Base-by-base conservation (phyloP, 2,888 invertebrate genomes). In the Ormia ochracea region DNA sequence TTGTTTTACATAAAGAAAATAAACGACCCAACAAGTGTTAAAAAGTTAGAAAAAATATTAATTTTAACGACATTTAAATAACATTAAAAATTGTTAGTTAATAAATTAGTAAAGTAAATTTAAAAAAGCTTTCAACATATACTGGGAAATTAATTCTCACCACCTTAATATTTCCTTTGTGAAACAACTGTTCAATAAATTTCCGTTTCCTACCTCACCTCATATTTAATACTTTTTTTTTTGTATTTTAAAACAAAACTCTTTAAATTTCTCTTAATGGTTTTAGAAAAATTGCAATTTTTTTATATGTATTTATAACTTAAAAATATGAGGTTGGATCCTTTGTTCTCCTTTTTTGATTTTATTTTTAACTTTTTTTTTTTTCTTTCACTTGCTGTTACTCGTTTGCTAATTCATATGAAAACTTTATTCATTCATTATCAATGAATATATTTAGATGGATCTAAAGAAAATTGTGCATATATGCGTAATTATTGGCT, bases 401-500 rank as follows among this genome's bases (percentile, higher is more conserved):
- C 56, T 74, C 54, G 69, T 63, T 69, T 69, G 61, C 54, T 69
- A 61, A 69, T 61, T 63, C 76, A 48, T 63, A 56, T 76, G 69
- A 63, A 69, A 36, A 76, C 54, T 69, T 63, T 33, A 52, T 54
- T 69, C 50, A 43, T 54, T 61, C 65, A 48, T 58, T 56, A 65
- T 65, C 48, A 56, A 43, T 59, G 33, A 17, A 61, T 52, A 21
- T 23, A 54, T 41, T 31, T 41, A 31, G n/a, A 38, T n/a, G 43
- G 26, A 36, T 58, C 28, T 28, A 66, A 74, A 74, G 65, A 75
- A 79, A 75, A 79, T 79, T 76, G 72, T 80, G 68, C 80, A 80
- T 79, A 79, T 79, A 66, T 80, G 80, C 76, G 80, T 80, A 77
- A 70, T 77, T 77, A 77, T 74, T 69, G 63, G 48, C n/a, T 33